A percentile compares a stretch with the other conserved stretches of the same genome.
Conservation (phyloP, 2,113 vertebrate species). For the Danionella cerebrum region DNA sequence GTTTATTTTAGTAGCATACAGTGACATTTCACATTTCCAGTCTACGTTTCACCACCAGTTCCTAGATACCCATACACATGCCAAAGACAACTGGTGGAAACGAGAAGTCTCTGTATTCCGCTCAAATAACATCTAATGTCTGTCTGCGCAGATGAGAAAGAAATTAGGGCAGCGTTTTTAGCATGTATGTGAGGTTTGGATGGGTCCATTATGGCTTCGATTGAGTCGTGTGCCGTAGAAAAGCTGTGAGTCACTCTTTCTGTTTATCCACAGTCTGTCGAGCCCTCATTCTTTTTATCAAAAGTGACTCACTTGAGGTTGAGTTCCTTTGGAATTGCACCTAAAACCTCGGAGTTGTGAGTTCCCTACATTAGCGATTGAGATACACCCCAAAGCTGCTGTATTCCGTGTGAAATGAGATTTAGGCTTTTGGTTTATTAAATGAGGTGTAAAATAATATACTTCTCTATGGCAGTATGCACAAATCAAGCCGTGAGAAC, state of each 20-base stretch:
- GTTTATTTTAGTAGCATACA: background rate
- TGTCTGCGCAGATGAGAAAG: conserved; percentile 60
- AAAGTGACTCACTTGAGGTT: no score
- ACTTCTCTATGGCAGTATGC: no score
- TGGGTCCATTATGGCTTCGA: conserved; percentile 35
- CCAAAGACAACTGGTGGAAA: conserved; percentile 25
- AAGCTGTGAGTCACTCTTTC: conserved; percentile 68
- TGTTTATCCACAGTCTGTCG: conserved; percentile 55
- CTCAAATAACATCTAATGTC: conserved; percentile 61
- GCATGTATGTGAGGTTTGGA: conserved; percentile 49
- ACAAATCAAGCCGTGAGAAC: conserved; percentile 10
- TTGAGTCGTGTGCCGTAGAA: conserved; percentile 3
- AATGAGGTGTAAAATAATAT: no score
- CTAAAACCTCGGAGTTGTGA: no score
- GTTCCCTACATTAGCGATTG: no score
- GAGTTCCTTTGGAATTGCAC: no score
- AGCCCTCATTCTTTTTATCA: conserved; percentile 41
- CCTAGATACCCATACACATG: background rate
- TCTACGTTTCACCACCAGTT: background rate
- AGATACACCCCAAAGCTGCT: no score
- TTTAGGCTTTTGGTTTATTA: no score
- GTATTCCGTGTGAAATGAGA: no score
- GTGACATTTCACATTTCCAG: background rate
- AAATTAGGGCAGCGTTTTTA: conserved; percentile 56
- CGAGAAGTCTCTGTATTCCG: conserved; percentile 48